phyloP scores from a whole-genome alignment of 2,113 vertebrate genomes.

The Parotia lawesii region DNA sequence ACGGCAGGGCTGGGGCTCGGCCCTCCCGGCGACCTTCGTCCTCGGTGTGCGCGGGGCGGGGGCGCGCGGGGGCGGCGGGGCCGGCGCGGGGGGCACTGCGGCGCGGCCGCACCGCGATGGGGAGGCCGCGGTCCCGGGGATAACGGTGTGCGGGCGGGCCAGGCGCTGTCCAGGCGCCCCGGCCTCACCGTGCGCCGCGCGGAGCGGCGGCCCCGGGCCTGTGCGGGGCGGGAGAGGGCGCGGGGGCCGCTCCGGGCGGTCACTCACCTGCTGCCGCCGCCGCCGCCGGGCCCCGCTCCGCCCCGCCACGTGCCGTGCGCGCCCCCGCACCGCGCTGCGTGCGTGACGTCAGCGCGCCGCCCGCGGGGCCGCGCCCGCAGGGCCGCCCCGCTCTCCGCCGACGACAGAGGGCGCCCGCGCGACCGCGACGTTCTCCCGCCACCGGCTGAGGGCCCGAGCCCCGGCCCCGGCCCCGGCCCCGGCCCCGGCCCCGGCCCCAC shows the following conservation, averaged over 20 bases:
- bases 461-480: neutral
- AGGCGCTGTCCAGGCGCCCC: neutral
- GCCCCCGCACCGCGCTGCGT: neutral
- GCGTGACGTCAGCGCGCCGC: neutral
- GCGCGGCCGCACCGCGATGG: neutral
- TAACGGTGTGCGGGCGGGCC: neutral
- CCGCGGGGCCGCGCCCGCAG: neutral
- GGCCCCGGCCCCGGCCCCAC: neutral
- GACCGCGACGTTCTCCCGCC: too few species aligned
- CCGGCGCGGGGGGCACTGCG: neutral
- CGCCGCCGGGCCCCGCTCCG: neutral
- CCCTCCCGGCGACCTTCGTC: neutral
- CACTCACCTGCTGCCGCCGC: neutral
- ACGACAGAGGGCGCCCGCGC: neutral
- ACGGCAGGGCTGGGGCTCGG: neutral
- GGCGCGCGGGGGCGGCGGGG: neutral
- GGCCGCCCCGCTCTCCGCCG: rapidly evolving
- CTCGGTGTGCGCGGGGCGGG: neutral
- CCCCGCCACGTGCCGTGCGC: neutral
- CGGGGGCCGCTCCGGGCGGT: neutral
- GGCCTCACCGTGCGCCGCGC: too few species aligned
- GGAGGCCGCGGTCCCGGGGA: neutral
- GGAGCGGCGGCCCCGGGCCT: neutral
- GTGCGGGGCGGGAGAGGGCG: neutral
- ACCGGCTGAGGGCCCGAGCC: neutral